These are phyloP conservation scores for Pristionchus entomophagus DNA, from an alignment of 2,888 invertebrate species.

Conservation along the genomic window DNA sequence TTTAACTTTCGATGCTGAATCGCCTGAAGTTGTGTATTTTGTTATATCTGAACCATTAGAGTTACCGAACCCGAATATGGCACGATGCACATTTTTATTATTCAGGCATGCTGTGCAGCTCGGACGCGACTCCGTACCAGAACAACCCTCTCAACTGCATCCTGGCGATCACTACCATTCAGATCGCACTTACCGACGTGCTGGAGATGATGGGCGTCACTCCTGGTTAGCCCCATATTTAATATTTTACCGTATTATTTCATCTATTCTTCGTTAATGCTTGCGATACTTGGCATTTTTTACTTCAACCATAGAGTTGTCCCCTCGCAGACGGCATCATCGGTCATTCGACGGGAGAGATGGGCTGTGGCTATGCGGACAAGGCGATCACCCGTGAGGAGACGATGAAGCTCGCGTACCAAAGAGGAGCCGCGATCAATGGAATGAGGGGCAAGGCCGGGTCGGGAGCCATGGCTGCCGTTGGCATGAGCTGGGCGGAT, in stretches of 20 bases:
- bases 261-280: too few relatives aligned
- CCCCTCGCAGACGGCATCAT: conserved; percentile 89
- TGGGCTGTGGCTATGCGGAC: conserved; percentile 97
- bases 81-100: neutral
- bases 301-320: too few relatives aligned
- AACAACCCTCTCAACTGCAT: conserved; percentile 89
- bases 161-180: conserved; percentile 93
- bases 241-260: too few relatives aligned
- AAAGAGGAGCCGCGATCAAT: conserved; percentile 85
- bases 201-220: conserved; percentile 84
- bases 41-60: too few relatives aligned
- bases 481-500: conserved; percentile 90
- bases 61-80: too few relatives aligned
- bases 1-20: too few relatives aligned
- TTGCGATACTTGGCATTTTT: too few relatives aligned
- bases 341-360: conserved; percentile 93
- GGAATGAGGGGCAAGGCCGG: conserved; percentile 65
- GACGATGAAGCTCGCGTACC: conserved; percentile 92
- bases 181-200: conserved; percentile 94
- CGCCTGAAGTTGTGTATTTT: too few relatives aligned
- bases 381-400: conserved; percentile 94
- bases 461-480: conserved; percentile 82
- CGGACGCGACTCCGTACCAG: conserved; percentile 82
- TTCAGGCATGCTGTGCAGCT: conserved; percentile 82
- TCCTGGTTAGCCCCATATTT: conserved; percentile 86